A percentile compares a stretch with the other conserved stretches of the same genome.
Conservation (phyloP, 2,113 vertebrate genomes). For the Collichthys lucidus region DNA sequence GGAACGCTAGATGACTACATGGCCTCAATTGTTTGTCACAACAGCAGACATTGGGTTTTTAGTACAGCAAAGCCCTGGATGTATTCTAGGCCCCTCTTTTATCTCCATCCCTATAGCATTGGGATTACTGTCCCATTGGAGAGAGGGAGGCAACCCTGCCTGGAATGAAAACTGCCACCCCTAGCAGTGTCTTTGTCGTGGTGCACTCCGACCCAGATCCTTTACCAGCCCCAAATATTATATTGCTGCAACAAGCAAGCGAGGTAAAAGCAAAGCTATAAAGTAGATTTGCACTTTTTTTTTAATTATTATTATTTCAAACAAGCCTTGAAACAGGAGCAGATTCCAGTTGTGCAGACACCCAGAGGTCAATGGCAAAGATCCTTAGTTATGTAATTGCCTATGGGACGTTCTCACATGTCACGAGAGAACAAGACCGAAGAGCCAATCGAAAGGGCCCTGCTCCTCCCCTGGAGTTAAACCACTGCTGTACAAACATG, state of each 20-base stretch:
- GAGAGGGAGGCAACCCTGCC: conserved; percentile 43
- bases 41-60: conserved; percentile 65
- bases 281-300: not conserved
- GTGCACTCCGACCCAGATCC: conserved; percentile 30
- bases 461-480: conserved; percentile 50
- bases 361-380: conserved; percentile 54
- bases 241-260: conserved; percentile 27
- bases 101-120: conserved; percentile 64
- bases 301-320: conserved; percentile 23
- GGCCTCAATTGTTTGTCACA: conserved; percentile 60
- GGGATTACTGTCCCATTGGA: conserved; percentile 77
- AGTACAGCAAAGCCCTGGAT: conserved; percentile 76
- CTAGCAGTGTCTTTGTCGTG: conserved; percentile 76
- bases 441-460: conserved; percentile 59
- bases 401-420: conserved; percentile 61
- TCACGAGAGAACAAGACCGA: conserved; percentile 32
- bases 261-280: not conserved
- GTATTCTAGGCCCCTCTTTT: conserved; percentile 73
- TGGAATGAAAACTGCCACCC: conserved; percentile 68
- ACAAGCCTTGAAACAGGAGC: conserved; percentile 39
- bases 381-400: conserved; percentile 71
- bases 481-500: conserved; percentile 73
- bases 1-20: conserved; percentile 55
- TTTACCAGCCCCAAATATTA: conserved; percentile 46
- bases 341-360: conserved; percentile 55